These are phyloP conservation scores for Rotaria macrura DNA, from an alignment of 2,888 invertebrate species.

Conservation along the genomic window DNA sequence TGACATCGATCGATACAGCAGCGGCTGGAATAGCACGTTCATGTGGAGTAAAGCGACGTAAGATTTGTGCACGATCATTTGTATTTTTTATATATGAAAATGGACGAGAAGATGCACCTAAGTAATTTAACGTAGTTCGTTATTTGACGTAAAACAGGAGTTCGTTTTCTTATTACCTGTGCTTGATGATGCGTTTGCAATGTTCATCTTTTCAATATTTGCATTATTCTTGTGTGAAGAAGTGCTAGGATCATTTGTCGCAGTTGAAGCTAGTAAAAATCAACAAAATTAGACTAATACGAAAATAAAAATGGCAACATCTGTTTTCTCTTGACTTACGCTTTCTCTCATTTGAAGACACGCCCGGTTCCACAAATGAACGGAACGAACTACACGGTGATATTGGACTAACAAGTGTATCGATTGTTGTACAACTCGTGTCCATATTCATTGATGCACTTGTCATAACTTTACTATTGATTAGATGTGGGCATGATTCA, in stretches of 20 bases:
- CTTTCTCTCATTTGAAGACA: not conserved
- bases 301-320: not conserved
- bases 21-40: not conserved
- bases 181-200: not conserved
- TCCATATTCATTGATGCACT: not conserved
- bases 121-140: not conserved
- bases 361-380: not conserved
- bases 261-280: not conserved
- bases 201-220: not conserved
- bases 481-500: constrained; percentile 18
- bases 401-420: not conserved
- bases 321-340: not conserved
- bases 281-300: not conserved
- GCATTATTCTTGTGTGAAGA: not conserved
- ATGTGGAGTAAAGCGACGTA: not conserved
- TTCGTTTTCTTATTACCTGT: not conserved
- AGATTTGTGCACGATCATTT: not conserved
- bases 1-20: not conserved
- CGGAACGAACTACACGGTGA: constrained; percentile 16
- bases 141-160: not conserved
- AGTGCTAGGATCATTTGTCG: not conserved
- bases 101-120: not conserved
- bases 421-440: constrained; percentile 14
- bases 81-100: constrained; percentile 15
- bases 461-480: not conserved